Evolutionary conservation across 2,113 vertebrate species (phyloP), one percentile per base, ranked within the genome.

Genomic region (Chloropsis cyanopogon): DNA sequence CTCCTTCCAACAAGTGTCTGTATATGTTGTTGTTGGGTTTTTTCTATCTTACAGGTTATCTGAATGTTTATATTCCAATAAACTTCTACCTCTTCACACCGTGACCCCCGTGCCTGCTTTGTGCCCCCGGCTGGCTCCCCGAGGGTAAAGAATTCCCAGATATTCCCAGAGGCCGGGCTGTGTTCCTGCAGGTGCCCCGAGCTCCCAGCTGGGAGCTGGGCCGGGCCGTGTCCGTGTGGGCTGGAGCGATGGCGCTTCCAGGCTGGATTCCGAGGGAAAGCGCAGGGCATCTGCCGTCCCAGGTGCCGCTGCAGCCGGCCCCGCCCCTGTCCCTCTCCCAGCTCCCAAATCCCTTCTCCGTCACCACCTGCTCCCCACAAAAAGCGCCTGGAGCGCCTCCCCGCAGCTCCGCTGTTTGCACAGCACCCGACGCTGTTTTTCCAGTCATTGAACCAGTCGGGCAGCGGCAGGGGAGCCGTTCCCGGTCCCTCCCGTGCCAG

Each of bases 31-130:
- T 97, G 97, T 97, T 97, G 93, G 96, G 92, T 95, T 98, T 98
- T 97, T 97, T 97, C 97, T 98, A 98, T 98, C 97, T 97, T 97
- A 97, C 96, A 89, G 91, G 95, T 98, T 98, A 96, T 97, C 68
- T 97, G 97, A 98, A 98, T 98, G 98, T 98, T 98, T 98, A 97
- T 98, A 98, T 97, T 98, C 98, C 97, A 98, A 98, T 98, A 98
- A 98, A 98, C 96, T 98, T 98, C 98, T 98, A 98, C 98, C 98
- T 98, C 98, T 98, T 98, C 98, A 98, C 86, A 80, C 21, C 13
- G 81, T 63, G 95, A 69, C 79, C 70, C 50, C 2, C 56, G 0
- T 7, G 60, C 42, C 50, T 95, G 20, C 3, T 93, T 78, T 86
- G 63, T 79, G 60, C 12, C 66, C 15, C 0, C 1, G 2, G 3